A percentile compares a stretch with the other conserved stretches of the same genome.
Evolutionary conservation across 2,888 invertebrate species (phyloP).

Genomic region (Drosophila dives): DNA sequence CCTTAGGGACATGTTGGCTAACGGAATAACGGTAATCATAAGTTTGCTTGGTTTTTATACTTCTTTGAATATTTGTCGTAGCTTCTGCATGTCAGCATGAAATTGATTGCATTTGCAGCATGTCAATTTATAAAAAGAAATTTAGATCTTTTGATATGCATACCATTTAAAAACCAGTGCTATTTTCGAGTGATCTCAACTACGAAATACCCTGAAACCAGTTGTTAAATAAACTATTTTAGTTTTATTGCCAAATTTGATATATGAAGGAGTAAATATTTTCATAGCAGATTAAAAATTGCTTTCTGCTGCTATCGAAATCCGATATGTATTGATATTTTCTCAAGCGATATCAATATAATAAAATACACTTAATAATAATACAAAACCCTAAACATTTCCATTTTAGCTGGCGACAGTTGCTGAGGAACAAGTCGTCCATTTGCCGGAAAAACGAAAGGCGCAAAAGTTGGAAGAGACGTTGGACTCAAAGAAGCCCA

Average conservation of each 20-base stretch:
- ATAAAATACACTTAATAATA: neutral
- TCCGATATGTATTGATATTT: neutral
- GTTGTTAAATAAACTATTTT: neutral
- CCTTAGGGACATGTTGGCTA: neutral
- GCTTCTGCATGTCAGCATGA: neutral
- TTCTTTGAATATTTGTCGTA: neutral
- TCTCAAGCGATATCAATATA: neutral
- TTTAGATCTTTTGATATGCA: neutral
- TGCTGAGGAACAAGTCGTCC: constrained; percentile 11
- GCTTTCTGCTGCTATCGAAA: too few relatives aligned
- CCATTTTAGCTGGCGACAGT: constrained; percentile 28
- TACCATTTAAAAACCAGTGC: neutral
- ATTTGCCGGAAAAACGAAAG: constrained; percentile 53
- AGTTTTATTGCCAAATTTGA: neutral
- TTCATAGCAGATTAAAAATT: neutral
- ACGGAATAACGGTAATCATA: neutral
- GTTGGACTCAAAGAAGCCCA: constrained; percentile 85
- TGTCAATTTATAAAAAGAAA: neutral
- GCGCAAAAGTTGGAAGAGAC: constrained; percentile 11
- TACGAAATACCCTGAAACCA: neutral
- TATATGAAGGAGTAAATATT: neutral
- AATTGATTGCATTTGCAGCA: neutral
- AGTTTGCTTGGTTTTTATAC: neutral
- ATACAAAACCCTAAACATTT: neutral
- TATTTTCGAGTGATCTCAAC: neutral